Base-by-base conservation (phyloP, 1,140 invertebrate species). In the Trachelipus rathkii region DNA sequence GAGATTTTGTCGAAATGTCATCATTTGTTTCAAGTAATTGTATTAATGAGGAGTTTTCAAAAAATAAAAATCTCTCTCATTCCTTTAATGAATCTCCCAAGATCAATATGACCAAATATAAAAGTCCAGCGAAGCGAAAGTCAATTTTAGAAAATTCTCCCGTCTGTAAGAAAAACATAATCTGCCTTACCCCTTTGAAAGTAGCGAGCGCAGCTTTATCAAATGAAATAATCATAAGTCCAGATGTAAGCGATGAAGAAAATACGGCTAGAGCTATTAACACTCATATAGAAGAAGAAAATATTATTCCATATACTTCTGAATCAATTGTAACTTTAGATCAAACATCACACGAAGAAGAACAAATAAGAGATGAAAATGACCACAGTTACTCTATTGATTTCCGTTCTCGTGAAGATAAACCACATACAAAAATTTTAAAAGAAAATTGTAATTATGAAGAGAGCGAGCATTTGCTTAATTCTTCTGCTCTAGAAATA, bases 141-240 rank as follows among this genome's bases (percentile, higher is more conserved):
- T 19, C 33, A 1, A 3, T 33, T 33, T 1, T 13, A 3, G 50
- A 60, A 19, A 19, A 19, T 60, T 60, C 50, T 60, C 11, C 11
- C 8, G 19, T 2, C 19, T 4, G 1, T 8, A 1, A 15, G 3
- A 60, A 60, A 60, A 19, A 19, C 4, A 60, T 60, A 60, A 60
- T 19, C 11, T 15, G 11, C 19, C 19, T 60, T 15, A 60, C 50
- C 19, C 50, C 50, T 15, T 19, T 60, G 50, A 60, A 60, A 60
- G 50, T 60, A 19, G 50, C 50, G 1, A 60, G 50, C 19, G 50
- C 50, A 60, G 50, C 50, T 19, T 19, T 60, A 60, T 13, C 50
- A 60, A 60, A 60, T 60, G 50, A 60, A 60, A 60, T 60, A 60
- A 19, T 60, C 50, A 60, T 60, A 4, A 60, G 50, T 60, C 50